phyloP scores from a whole-genome alignment of 2,797 vertebrate genomes.

The Buceros bicornis region DNA sequence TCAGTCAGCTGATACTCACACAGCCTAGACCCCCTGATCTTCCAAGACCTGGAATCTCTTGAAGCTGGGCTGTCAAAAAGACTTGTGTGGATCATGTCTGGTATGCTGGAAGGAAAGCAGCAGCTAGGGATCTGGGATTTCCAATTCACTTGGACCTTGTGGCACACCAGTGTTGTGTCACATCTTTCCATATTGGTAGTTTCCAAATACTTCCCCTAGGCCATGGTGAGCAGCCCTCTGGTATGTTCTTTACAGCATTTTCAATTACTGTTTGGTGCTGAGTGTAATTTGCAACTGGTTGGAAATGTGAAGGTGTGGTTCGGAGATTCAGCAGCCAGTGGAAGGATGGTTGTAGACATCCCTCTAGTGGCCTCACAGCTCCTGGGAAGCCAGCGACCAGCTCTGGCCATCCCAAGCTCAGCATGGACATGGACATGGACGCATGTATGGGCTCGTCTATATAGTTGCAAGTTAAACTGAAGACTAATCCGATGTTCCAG shows the following conservation, averaged over 20 bases:
- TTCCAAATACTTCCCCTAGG: background rate
- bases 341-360: conserved; percentile 11
- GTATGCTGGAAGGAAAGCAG: background rate
- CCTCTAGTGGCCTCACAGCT: conserved; percentile 28
- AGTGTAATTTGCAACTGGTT: background rate
- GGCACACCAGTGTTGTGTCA: rapidly evolving
- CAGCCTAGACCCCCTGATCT: background rate
- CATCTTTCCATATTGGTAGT: background rate
- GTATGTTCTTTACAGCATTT: background rate
- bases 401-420: background rate
- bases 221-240: background rate
- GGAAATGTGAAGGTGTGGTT: background rate
- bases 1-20: background rate
- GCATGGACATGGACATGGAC: rapidly evolving
- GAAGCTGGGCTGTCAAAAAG: background rate
- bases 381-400: background rate
- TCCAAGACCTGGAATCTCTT: background rate
- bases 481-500: background rate
- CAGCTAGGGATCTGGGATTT: background rate
- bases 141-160: background rate
- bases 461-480: background rate
- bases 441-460: rapidly evolving
- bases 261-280: background rate
- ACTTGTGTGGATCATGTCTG: background rate
- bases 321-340: rapidly evolving